phyloP scores from a whole-genome alignment of 2,888 invertebrate genomes.

The Leucophenga maculata region DNA sequence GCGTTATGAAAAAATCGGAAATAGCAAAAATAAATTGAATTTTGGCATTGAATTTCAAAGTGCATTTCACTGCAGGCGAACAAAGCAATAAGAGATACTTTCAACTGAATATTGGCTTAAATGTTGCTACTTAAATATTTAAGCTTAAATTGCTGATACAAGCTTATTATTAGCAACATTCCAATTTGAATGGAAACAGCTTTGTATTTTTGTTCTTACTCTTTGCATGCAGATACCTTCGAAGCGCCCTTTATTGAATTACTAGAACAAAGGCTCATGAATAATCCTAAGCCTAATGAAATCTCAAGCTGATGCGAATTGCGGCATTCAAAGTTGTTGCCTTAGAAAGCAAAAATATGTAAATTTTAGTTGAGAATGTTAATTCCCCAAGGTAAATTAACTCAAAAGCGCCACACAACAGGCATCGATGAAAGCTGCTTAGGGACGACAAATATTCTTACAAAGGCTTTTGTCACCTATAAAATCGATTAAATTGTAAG shows the following conservation, averaged over 20 bases:
- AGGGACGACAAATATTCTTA: constrained; percentile 7
- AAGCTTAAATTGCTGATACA: neutral
- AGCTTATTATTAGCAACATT: too few relatives aligned
- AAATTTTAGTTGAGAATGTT: constrained; percentile 38
- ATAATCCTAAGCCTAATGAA: constrained; percentile 47
- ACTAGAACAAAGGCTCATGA: constrained; percentile 48
- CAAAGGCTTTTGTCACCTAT: constrained; percentile 57
- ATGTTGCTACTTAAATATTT: constrained; percentile 4
- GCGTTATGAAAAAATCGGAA: neutral
- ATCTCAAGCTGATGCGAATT: neutral
- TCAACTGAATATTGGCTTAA: neutral
- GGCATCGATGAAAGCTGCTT: constrained; percentile 12
- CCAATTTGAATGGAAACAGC: too few relatives aligned
- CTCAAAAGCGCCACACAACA: neutral
- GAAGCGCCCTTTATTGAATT: neutral
- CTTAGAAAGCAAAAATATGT: constrained; percentile 47
- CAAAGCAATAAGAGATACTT: constrained; percentile 19
- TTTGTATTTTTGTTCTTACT: too few relatives aligned
- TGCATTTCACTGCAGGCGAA: constrained; percentile 22
- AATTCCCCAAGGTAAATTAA: constrained; percentile 49
- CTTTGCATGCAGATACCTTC: too few relatives aligned
- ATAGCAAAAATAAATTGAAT: neutral
- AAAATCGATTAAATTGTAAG: constrained; percentile 57
- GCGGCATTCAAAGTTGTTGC: neutral
- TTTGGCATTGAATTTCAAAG: constrained; percentile 47